Evolutionary conservation across 2,113 vertebrate genomes (phyloP), one percentile per base, ranked within the genome.

Genomic region (Forbesichthys agassizii): DNA sequence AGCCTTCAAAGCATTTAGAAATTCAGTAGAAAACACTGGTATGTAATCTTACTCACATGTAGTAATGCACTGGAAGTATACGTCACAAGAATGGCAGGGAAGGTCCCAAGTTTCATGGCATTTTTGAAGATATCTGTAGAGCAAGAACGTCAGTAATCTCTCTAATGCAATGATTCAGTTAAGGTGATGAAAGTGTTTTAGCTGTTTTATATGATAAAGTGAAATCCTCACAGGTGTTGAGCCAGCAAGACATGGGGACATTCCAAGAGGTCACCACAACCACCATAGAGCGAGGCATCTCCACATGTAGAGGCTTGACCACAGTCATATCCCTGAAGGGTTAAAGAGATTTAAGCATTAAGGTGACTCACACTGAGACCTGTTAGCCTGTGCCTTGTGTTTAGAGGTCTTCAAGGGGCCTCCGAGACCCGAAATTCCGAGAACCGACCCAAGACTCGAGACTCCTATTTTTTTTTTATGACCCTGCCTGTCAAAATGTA

Each of bases 191-290:
- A 20, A n/a, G 27, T 27, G 57, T 33, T 18, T 59, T 58, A 8
- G 27, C 27, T 57, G 55, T 14, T 68, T 46, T 68, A 13, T 33
- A 14, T 59, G 16, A 9, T 67, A 27, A 18, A 54, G 47, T 13
- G 68, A 53, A 27, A 5, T 5, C 9, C 94, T 86, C 82, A 97
- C 96, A 97, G 46, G 90, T 93, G 78, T 96, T 96, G 16, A 97
- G 89, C 95, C 95, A 97, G 1, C 79, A 88, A 56, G 96, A 96
- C 95, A 97, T 96, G 33, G 96, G 95, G 68, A 95, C 88, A 79
- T 97, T 97, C 96, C 95, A 97, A 75, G 92, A 96, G 0, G 93
- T 95, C 63, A 96, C 96, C 48, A 96, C 95, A 75, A 94, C 88
- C 3, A 95, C 94, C 96, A 96, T 95, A 58, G 96, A 97, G 58